Conservation (phyloP, 2,797 vertebrate species). For the Bryconaethiops microstoma region DNA sequence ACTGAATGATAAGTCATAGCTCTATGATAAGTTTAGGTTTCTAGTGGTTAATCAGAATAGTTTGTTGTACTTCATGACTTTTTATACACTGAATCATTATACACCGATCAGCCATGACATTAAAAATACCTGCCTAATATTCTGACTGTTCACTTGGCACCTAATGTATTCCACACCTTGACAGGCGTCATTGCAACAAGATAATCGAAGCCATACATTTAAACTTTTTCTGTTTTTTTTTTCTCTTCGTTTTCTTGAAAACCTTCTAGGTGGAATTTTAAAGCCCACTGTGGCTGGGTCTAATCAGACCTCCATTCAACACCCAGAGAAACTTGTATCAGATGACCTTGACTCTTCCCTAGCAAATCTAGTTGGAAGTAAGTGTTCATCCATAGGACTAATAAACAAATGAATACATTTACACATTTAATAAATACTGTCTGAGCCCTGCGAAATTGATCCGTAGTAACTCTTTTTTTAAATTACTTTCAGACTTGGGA, state of each 20-base stretch:
- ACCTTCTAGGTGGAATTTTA: constrained; percentile 91
- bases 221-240: background rate
- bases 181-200: no score
- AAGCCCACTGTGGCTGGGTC: constrained; percentile 94
- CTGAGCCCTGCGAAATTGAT: no score
- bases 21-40: background rate
- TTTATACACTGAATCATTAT: no score
- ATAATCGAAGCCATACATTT: background rate
- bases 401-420: no score
- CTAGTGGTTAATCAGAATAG: background rate
- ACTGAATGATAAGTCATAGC: background rate
- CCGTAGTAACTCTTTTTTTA: background rate
- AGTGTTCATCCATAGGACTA: constrained; percentile 69
- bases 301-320: constrained; percentile 83
- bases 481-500: constrained; percentile 85
- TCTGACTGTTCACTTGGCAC: no score
- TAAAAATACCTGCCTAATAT: no score
- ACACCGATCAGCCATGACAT: no score
- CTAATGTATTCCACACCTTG: no score
- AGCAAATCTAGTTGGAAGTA: constrained; percentile 98
- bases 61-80: background rate
- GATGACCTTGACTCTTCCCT: constrained; percentile 98
- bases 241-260: constrained; percentile 61
- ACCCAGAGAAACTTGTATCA: constrained; percentile 92
- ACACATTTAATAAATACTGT: no score